Evolutionary conservation across 2,113 vertebrate species (phyloP).

Genomic region (Laticauda laticaudata): DNA sequence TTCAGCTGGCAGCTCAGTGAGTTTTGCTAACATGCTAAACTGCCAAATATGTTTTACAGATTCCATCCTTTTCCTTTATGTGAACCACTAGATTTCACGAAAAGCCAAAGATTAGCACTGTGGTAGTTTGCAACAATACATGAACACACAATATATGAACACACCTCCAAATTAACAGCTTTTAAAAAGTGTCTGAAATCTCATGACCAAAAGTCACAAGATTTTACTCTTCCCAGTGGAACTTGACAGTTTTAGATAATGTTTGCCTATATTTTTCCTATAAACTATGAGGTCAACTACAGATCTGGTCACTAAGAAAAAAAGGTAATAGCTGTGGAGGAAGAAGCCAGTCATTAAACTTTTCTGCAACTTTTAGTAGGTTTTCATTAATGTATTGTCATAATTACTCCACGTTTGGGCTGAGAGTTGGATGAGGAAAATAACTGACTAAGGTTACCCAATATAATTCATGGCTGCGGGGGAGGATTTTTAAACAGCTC

Average conservation of each 20-base stretch:
- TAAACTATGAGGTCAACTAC: background rate
- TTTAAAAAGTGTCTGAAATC: background rate
- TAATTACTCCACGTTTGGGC: background rate
- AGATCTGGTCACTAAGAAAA: background rate
- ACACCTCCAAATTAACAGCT: background rate
- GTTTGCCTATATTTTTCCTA: background rate
- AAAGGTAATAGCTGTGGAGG: background rate
- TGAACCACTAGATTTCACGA: background rate
- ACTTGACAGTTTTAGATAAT: background rate
- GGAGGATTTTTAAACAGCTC: background rate
- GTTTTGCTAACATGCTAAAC: background rate
- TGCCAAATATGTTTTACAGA: background rate
- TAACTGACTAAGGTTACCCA: background rate
- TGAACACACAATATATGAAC: background rate
- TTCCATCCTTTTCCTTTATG: background rate
- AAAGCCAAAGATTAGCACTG: background rate
- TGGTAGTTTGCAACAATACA: background rate
- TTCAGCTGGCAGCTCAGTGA: background rate
- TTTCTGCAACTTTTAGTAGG: background rate
- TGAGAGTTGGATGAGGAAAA: background rate
- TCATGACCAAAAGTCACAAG: background rate
- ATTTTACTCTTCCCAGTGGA: background rate
- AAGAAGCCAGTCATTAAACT: background rate
- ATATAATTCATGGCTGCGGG: background rate
- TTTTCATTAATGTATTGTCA: background rate